Evolutionary conservation across 53 echinoderm and acorn worm species (phyloP).

Genomic region (Crossaster papposus): DNA sequence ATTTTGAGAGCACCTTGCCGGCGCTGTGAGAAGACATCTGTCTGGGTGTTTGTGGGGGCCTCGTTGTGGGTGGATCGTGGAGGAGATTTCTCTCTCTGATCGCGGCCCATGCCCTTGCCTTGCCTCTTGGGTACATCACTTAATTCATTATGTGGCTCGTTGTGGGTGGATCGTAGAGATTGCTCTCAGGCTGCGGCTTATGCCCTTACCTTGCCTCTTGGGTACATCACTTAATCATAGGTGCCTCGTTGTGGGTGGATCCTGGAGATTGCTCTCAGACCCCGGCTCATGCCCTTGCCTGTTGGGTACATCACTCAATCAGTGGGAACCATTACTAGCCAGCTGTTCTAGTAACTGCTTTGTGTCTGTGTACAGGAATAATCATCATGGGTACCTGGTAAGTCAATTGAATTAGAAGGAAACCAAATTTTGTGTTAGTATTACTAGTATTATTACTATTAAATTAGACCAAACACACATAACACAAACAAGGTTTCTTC

Average conservation of each 20-base stretch:
- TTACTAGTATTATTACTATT: too few relatives aligned
- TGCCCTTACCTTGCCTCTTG: not conserved
- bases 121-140: not conserved
- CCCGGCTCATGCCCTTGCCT: not conserved
- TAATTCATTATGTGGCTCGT: conserved; percentile 5
- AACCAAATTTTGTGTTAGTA: not conserved
- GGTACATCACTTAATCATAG: too few relatives aligned
- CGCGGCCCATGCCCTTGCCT: too few relatives aligned
- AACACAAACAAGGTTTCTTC: too few relatives aligned
- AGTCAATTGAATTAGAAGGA: not conserved
- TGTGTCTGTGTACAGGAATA: not conserved
- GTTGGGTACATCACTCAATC: conserved; percentile 19
- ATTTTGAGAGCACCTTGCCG: not conserved
- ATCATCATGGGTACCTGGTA: conserved; percentile 58
- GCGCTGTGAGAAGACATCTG: not conserved
- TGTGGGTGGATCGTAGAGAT: too few relatives aligned
- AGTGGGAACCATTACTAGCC: conserved; percentile 13
- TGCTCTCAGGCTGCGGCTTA: too few relatives aligned
- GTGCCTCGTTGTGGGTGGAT: too few relatives aligned
- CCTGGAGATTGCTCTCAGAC: too few relatives aligned
- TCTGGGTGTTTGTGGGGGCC: not conserved
- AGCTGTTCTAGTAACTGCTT: not conserved
- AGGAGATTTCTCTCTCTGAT: too few relatives aligned
- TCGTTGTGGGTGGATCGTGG: too few relatives aligned
- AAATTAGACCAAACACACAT: too few relatives aligned